Evolutionary conservation across 2,113 vertebrate species (phyloP), one percentile per base, ranked within the genome.

Genomic region (Oncorhynchus mykiss): DNA sequence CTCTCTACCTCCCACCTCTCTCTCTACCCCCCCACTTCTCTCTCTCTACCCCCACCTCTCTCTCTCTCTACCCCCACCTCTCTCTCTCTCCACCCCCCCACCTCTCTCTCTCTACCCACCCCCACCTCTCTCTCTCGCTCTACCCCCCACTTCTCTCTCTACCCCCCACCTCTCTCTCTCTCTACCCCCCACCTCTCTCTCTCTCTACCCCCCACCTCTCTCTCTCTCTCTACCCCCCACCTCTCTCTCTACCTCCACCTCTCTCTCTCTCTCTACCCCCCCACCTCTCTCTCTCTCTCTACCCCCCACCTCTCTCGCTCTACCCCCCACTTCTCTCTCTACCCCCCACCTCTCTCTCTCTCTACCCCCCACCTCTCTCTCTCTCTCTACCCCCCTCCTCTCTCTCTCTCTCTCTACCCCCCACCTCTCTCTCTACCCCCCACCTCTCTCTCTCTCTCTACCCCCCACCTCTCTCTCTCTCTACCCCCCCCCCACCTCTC

Each of bases 231-330:
- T 0, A 0, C 5, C 31, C 5, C 1, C 4, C 5, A 1, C 5
- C 1, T 0, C 1, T 1, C 5, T 1, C 5, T 0, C 5, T 1
- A 0, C 22, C 31, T 4, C 29, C 1, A 3, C 0, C 29, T 4
- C 3, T 4, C 29, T 4, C 31, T 3, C 6, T 0, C 1, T 3
- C 6, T 1, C n/a, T n/a, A n/a, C 0, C 5, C 6, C 5, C 31
- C 6, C 31, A 0, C 5, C 1, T 1, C 34, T 2, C 0, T 1
- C 5, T 3, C 5, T 3, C 6, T 0, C 1, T 3, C 6, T 1
- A 1, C 5, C 6, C 5, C 5, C 1, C 1, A 0, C 1, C 1
- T 34, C 5, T 7, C 5, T 1, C 34, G 7, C 5, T 7, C 34
- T 7, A 6, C 34, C 34, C 34, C 5, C 5, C 1, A 6, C 6